These are phyloP conservation scores for Anadara kagoshimensis DNA, from an alignment of 1,140 invertebrate species.

Conservation along the genomic window DNA sequence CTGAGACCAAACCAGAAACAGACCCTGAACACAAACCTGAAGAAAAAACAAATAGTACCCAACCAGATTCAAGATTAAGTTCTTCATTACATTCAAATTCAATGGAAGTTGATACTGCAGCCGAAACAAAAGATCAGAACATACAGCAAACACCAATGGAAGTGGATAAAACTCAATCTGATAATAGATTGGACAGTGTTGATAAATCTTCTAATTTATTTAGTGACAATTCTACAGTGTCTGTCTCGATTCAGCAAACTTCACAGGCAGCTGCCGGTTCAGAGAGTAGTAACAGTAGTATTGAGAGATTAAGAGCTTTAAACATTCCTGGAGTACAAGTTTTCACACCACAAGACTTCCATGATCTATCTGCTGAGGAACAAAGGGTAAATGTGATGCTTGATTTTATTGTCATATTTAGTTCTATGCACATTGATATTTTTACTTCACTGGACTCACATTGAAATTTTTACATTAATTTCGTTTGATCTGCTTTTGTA, in stretches of 20 bases:
- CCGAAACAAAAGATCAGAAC: constrained; percentile 3
- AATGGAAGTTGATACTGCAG: background rate
- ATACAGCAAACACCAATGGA: constrained; percentile 4
- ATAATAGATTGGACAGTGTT: background rate
- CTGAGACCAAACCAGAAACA: constrained; percentile 21
- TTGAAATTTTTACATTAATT: no score
- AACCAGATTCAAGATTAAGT: constrained; percentile 1
- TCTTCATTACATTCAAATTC: background rate
- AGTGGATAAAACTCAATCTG: background rate
- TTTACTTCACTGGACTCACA: no score
- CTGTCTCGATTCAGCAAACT: background rate
- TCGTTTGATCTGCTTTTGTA: no score
- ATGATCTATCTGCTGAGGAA: constrained; percentile 57
- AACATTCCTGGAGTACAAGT: constrained; percentile 64
- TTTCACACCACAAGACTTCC: constrained; percentile 62
- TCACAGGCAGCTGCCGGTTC: background rate
- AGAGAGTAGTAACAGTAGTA: background rate
- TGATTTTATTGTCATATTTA: no score
- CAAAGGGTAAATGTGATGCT: constrained; percentile 49
- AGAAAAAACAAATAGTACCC: background rate
- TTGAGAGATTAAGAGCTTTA: constrained; percentile 34
- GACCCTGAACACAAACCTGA: background rate
- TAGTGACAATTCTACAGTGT: background rate
- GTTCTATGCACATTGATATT: no score
- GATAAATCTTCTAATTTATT: background rate